Percentiles rank a stretch among this genome's conserved stretches.
phyloP scores from a whole-genome alignment of 2,888 invertebrate genomes.

The Salpingus planirostris region DNA sequence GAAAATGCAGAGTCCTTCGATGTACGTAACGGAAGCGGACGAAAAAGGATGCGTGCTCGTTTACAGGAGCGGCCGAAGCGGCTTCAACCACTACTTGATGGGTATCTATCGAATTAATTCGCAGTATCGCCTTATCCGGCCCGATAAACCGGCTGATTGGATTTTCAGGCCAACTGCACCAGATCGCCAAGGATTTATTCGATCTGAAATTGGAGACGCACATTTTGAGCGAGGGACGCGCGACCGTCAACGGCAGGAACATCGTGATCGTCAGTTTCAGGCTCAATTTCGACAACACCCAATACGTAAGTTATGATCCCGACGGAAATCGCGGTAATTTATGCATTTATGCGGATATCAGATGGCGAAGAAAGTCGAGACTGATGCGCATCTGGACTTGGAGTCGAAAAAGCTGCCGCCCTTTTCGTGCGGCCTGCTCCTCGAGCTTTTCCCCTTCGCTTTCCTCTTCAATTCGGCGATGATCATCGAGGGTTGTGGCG shows the following conservation, averaged over 20 bases:
- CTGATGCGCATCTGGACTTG: slow-evolving; percentile 29
- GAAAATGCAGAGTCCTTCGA: slow-evolving; percentile 88
- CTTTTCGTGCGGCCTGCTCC: slow-evolving; percentile 61
- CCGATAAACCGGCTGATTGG: neutral
- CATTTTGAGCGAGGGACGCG: slow-evolving; percentile 56
- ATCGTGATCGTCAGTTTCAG: slow-evolving; percentile 57
- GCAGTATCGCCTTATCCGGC: too few relatives aligned
- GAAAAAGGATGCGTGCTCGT: slow-evolving; percentile 74
- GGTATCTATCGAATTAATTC: slow-evolving; percentile 43
- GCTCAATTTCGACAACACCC: slow-evolving; percentile 78
- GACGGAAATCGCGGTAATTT: neutral
- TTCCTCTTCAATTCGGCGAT: slow-evolving; percentile 69
- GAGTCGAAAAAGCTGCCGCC: slow-evolving; percentile 42
- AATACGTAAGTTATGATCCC: slow-evolving; percentile 51
- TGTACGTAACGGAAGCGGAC: slow-evolving; percentile 81
- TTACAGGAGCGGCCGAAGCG: slow-evolving; percentile 74
- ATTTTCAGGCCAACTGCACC: slow-evolving; percentile 67
- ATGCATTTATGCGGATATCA: too few relatives aligned
- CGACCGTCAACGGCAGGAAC: slow-evolving; percentile 42
- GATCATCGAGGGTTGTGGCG: slow-evolving; percentile 69
- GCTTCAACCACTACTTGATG: slow-evolving; percentile 76
- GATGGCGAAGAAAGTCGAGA: slow-evolving; percentile 32
- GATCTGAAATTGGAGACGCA: slow-evolving; percentile 60
- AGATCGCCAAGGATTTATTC: slow-evolving; percentile 79
- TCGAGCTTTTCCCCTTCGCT: slow-evolving; percentile 83